Conservation (phyloP, 2,113 vertebrate species). For the Sula dactylatra region DNA sequence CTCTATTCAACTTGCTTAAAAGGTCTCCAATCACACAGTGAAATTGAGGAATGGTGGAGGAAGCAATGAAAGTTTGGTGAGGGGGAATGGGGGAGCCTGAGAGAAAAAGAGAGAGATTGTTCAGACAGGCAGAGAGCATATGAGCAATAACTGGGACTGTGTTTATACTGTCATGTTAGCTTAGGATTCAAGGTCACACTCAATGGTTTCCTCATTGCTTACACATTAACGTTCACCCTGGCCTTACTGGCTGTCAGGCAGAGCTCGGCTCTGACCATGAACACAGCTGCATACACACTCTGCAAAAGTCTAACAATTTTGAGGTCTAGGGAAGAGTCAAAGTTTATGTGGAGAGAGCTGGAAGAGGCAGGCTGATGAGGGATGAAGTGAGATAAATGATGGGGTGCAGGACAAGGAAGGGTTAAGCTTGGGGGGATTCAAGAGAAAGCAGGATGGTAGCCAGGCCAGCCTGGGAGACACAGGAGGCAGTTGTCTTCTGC, state of each 20-base stretch:
- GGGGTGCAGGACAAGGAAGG: background rate
- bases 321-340: background rate
- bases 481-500: background rate
- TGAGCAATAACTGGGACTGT: background rate
- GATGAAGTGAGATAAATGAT: background rate
- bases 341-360: background rate
- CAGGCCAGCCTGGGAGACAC: background rate
- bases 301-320: background rate
- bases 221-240: background rate
- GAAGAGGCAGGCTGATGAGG: background rate
- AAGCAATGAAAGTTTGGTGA: conserved; percentile 43
- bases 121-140: conserved; percentile 1
- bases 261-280: background rate
- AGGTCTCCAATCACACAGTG: conserved; percentile 12
- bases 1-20: conserved; percentile 29
- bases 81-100: background rate
- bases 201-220: conserved; percentile 48
- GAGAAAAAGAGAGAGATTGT: conserved; percentile 44
- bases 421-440: background rate
- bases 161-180: conserved; percentile 54
- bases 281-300: conserved; percentile 4
- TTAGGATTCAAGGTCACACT: conserved; percentile 51
- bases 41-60: conserved; percentile 30
- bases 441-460: background rate
- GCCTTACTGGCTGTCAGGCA: background rate